Conservation (phyloP, 1,140 invertebrate species). For the Physella acuta region DNA sequence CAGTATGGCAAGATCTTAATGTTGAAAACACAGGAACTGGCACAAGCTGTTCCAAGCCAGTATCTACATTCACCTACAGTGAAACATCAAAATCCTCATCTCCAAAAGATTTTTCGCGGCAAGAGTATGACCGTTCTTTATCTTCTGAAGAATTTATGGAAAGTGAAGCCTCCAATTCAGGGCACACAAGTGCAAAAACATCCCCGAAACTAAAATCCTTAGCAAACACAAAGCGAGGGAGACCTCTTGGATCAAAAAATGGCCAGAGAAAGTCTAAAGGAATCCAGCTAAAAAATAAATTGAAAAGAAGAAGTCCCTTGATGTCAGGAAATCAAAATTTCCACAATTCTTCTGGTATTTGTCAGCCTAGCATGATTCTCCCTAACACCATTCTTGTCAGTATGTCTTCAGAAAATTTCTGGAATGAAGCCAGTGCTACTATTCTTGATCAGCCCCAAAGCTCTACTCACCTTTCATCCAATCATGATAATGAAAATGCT, state of each 20-base stretch:
- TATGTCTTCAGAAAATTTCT: conserved; percentile 9
- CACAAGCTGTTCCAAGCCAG: background rate
- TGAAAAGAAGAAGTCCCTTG: background rate
- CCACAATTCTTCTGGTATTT: background rate
- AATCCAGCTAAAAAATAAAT: conserved; percentile 9
- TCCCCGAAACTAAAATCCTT: conserved; percentile 5
- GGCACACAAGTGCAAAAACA: background rate
- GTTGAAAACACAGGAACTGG: background rate
- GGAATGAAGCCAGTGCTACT: background rate
- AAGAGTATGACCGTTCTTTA: conserved; percentile 7
- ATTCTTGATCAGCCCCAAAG: background rate
- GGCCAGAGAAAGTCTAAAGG: conserved; percentile 2
- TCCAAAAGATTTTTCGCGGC: conserved; percentile 1
- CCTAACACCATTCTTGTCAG: conserved; percentile 1
- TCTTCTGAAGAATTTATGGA: background rate
- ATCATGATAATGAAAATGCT: no score
- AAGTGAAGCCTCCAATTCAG: conserved; percentile 2
- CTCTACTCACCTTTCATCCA: background rate
- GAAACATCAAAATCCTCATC: background rate
- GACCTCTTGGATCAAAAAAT: conserved; percentile 14
- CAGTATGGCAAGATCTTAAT: background rate
- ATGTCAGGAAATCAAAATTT: background rate
- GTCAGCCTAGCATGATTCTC: background rate
- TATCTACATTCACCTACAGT: background rate
- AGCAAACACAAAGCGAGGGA: background rate